Evolutionary conservation across 2,888 invertebrate genomes (phyloP), one percentile per base, ranked within the genome.

Genomic region (Lasioglossum malachurum): DNA sequence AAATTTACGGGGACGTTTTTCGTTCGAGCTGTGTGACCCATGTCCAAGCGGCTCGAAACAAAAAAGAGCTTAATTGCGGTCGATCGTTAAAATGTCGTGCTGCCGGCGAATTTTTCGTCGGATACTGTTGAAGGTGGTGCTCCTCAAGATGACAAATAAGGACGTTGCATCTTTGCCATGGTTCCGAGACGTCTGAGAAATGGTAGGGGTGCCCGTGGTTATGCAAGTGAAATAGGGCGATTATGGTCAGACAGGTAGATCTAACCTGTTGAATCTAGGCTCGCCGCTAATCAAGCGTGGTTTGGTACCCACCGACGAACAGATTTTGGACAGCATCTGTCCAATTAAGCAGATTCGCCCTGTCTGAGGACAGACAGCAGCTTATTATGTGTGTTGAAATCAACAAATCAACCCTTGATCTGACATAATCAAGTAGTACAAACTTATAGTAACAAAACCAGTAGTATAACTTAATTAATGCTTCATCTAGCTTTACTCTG

Each of bases 1-100:
- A 75, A 79, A 84, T 72, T 72, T 72, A 53, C 27, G 72, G 19
- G 8, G 49, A 49, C 38, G 64, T 31, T 57, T 75, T 46, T 80
- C 27, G 19, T 35, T 38, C 2, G 5, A 23, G 12, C 5, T 44
- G 27, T 10, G 27, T 10, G 41, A 19, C 31, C 23, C 60, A 8
- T 31, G 35, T 19, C 10, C 19, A 19, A 38, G 7, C 57, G 14
- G 16, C 7, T 31, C 2, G 31, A 31, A 19, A 64, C 31, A 46
- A 67, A 64, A 46, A 64, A 23, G 14, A 35, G 19, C 31, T 46
- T 76, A 76, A 64, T 64, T 31, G 64, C 76, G 31, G 35, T 31
- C 64, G 23, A 35, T 23, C 44, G 35, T 76, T 76, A 57, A 46
- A 64, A 35, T 46, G 5, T 12, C 44, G 12, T 60, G 4, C 12